phyloP scores from a whole-genome alignment of 2,113 vertebrate genomes.

The Menura novaehollandiae region DNA sequence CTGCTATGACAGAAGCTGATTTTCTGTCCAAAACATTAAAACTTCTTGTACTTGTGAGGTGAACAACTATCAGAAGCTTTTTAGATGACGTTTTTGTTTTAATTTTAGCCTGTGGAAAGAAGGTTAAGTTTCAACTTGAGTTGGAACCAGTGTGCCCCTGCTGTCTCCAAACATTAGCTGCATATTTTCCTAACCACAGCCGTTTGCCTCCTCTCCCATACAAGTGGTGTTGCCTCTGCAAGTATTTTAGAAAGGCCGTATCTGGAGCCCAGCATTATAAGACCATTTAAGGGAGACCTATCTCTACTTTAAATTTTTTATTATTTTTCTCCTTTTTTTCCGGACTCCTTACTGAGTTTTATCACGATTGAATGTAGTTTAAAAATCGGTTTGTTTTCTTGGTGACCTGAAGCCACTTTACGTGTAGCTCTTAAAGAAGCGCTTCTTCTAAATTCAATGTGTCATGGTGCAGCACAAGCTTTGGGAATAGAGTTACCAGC shows the following conservation, averaged over 20 bases:
- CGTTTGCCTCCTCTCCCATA: background rate
- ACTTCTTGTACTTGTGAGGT: background rate
- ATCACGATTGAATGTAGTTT: background rate
- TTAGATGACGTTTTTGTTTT: background rate
- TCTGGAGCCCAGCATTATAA: background rate
- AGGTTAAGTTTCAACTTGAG: background rate
- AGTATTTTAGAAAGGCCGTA: background rate
- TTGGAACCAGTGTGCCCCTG: accelerated
- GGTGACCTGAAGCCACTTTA: background rate
- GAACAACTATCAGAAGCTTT: background rate
- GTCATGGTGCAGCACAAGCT: background rate
- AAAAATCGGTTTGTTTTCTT: background rate
- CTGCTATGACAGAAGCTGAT: background rate
- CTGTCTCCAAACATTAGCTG: background rate
- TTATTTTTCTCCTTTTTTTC: background rate
- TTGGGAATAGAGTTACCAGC: background rate
- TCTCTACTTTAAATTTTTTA: background rate
- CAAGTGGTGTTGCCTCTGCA: background rate
- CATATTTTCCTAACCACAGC: accelerated
- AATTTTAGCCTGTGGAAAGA: background rate
- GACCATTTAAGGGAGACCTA: background rate
- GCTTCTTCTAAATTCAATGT: background rate
- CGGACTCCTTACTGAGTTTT: background rate
- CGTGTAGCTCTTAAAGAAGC: background rate
- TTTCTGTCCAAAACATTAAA: background rate